Evolutionary conservation across 2,888 invertebrate species (phyloP).

Genomic region (Girardia tigrina): DNA sequence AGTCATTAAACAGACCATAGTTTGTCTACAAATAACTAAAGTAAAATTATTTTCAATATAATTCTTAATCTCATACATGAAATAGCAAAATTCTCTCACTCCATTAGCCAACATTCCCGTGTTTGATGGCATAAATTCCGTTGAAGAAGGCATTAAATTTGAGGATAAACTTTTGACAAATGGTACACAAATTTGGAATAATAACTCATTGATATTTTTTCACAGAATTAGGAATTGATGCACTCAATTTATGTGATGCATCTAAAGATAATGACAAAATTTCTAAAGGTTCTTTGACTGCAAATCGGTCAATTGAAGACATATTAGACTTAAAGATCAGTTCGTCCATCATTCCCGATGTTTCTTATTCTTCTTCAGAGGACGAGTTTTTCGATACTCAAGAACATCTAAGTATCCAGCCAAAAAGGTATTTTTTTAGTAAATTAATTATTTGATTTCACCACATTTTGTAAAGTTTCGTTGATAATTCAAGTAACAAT

Average conservation of each 20-base stretch:
- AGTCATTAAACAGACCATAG: conserved; percentile 93
- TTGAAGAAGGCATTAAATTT: conserved; percentile 15
- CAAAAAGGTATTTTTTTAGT: background rate
- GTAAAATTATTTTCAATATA: conserved; percentile 52
- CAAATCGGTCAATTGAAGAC: too few relatives aligned
- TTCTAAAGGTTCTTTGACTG: too few relatives aligned
- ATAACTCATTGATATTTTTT: too few relatives aligned
- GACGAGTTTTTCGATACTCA: conserved; percentile 25
- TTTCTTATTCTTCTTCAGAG: conserved; percentile 10
- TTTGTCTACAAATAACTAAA: conserved; percentile 90
- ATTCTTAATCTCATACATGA: background rate
- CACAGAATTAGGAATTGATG: too few relatives aligned
- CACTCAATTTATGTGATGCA: too few relatives aligned
- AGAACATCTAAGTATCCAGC: background rate
- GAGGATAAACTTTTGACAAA: conserved; percentile 18
- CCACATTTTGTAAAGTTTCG: background rate
- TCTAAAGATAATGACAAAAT: too few relatives aligned
- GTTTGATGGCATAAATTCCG: background rate
- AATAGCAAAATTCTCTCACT: conserved; percentile 17
- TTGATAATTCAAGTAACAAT: background rate
- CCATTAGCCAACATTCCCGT: conserved; percentile 18
- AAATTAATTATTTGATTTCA: background rate
- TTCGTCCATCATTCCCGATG: background rate
- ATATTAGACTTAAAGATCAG: background rate
- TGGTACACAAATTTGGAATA: background rate